These are phyloP conservation scores for Gambelia wislizenii DNA, from an alignment of 2,797 vertebrate genomes.

Conservation along the genomic window DNA sequence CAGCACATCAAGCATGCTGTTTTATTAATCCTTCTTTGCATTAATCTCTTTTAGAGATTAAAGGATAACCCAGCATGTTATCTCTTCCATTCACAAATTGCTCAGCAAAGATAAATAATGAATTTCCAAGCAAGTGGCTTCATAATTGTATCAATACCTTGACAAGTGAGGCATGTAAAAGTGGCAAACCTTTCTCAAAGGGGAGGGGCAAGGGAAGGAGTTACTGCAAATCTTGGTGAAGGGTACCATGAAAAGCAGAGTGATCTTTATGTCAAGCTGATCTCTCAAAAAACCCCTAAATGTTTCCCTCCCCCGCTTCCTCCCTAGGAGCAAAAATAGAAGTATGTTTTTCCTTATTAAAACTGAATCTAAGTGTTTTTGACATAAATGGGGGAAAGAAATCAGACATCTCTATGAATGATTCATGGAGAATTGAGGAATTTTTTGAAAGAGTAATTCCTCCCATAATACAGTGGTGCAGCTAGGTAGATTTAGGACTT, in stretches of 20 bases:
- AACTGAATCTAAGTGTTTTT: conserved; percentile 39
- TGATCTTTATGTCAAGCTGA: not conserved
- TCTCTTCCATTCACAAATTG: not conserved
- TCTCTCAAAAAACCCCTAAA: not conserved
- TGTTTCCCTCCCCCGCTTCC: not conserved
- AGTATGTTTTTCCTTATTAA: not conserved
- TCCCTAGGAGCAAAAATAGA: not conserved
- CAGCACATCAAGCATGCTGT: not conserved
- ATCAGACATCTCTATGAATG: conserved; percentile 24
- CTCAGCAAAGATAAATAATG: not conserved
- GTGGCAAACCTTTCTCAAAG: not conserved
- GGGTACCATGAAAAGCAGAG: not conserved
- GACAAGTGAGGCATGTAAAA: not conserved
- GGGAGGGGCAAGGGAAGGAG: too few species aligned
- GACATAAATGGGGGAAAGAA: not conserved
- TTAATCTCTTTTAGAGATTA: conserved; percentile 27
- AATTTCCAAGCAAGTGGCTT: conserved; percentile 11
- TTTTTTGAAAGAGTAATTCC: too few species aligned
- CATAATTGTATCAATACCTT: not conserved
- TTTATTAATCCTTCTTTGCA: not conserved
- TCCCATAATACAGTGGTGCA: not conserved
- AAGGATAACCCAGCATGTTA: not conserved
- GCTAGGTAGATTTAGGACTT: not conserved
- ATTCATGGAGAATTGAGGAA: conserved; percentile 52
- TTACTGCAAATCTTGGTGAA: not conserved